These are phyloP conservation scores for Myxocyprinus asiaticus DNA, from an alignment of 2,113 vertebrate species.

Conservation along the genomic window DNA sequence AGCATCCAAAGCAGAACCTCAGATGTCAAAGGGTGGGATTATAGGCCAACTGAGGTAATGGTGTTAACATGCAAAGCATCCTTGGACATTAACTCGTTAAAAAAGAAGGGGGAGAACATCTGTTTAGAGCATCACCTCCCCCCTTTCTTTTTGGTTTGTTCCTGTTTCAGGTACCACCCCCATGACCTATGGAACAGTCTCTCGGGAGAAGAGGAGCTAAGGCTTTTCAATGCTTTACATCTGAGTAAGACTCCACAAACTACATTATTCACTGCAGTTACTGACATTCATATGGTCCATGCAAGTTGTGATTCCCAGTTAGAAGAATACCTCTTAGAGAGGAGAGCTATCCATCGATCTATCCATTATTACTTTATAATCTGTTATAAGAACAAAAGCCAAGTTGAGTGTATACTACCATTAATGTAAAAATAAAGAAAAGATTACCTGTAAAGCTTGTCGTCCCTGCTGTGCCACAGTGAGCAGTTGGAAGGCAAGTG, in stretches of 20 bases:
- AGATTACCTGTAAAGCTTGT: constrained; percentile 89
- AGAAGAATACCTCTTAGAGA: too few species aligned
- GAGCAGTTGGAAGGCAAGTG: constrained; percentile 91
- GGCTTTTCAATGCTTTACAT: too few species aligned
- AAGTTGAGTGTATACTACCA: neutral
- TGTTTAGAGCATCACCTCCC: neutral
- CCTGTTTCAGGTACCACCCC: neutral
- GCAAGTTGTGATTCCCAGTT: too few species aligned
- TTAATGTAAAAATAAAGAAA: neutral
- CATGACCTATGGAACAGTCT: neutral
- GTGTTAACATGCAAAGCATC: constrained; percentile 4
- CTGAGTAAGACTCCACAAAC: too few species aligned
- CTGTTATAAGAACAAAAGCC: too few species aligned
- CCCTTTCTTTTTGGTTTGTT: neutral
- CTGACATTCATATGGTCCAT: too few species aligned
- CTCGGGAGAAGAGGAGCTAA: too few species aligned
- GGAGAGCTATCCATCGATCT: too few species aligned
- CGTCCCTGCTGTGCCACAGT: constrained; percentile 93
- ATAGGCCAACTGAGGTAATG: neutral
- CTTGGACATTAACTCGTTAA: neutral
- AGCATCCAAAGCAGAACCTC: too few species aligned
- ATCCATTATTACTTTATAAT: too few species aligned
- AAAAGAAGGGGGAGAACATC: neutral
- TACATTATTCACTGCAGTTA: too few species aligned
- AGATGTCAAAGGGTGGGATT: neutral